Conservation (phyloP, 2,888 invertebrate species). For the Thecocarcelia acutangulata region DNA sequence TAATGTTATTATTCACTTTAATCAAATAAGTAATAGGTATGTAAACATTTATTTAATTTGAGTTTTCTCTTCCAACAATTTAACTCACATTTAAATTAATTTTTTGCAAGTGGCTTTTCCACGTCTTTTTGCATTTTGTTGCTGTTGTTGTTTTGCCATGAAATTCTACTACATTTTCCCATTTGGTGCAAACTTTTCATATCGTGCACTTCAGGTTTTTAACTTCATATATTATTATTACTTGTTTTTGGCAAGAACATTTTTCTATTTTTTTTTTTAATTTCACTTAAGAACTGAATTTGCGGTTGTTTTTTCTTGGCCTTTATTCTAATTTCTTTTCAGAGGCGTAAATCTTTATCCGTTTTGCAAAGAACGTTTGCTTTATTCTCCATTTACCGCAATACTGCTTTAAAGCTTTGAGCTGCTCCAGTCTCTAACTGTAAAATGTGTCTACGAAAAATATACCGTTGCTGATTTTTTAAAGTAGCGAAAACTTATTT, state of each 20-base stretch:
- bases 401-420: slow-evolving; percentile 60
- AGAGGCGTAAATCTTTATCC: slow-evolving; percentile 12
- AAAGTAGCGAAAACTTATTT: not conserved
- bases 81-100: slow-evolving; percentile 27
- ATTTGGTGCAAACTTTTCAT: slow-evolving; percentile 22
- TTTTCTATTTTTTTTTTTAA: too few relatives aligned
- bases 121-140: slow-evolving; percentile 7
- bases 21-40: not conserved
- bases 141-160: slow-evolving; percentile 29
- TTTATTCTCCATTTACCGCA: slow-evolving; percentile 62
- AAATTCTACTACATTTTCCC: slow-evolving; percentile 27
- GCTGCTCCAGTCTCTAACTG: slow-evolving; percentile 15
- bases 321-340: slow-evolving; percentile 10
- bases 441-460: slow-evolving; percentile 30
- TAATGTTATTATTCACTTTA: not conserved
- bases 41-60: not conserved
- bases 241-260: slow-evolving; percentile 1
- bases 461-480: slow-evolving; percentile 42
- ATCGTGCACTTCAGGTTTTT: slow-evolving; percentile 27
- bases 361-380: slow-evolving; percentile 38
- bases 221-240: slow-evolving; percentile 26
- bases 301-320: slow-evolving; percentile 25
- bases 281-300: slow-evolving; percentile 24
- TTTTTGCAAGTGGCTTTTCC: slow-evolving; percentile 22
- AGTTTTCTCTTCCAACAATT: not conserved